These are phyloP conservation scores for Pseudochromis fuscus DNA, from an alignment of 2,797 vertebrate genomes.

Conservation along the genomic window DNA sequence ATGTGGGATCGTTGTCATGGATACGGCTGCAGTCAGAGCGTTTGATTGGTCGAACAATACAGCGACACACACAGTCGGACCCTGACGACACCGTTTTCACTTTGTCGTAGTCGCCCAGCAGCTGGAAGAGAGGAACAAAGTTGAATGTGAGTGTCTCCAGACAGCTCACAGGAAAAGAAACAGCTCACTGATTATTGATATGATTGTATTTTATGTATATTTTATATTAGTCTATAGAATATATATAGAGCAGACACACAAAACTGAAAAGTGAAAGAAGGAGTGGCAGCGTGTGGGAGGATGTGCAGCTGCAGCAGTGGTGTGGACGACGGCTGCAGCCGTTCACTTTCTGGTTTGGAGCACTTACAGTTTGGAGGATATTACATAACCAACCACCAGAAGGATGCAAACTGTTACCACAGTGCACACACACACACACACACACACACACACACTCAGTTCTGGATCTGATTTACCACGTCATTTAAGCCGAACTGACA, in stretches of 20 bases:
- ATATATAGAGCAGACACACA: not conserved
- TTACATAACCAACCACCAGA: conserved; percentile 68
- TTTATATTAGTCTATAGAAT: not conserved
- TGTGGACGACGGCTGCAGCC: conserved; percentile 31
- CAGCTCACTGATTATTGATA: not conserved
- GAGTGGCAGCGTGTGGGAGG: conserved; percentile 18
- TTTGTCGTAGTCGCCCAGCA: conserved; percentile 96
- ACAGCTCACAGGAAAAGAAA: not conserved
- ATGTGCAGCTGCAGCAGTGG: conserved; percentile 47
- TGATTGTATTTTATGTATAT: not conserved
- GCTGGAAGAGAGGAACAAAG: conserved; percentile 73
- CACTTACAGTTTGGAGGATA: conserved; percentile 41
- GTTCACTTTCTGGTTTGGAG: conserved; percentile 62
- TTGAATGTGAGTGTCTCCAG: not conserved
- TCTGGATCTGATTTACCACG: conserved; percentile 35
- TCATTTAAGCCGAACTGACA: conserved; percentile 34
- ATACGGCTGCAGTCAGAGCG: conserved; percentile 88
- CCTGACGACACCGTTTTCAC: conserved; percentile 94
- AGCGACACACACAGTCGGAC: conserved; percentile 92
- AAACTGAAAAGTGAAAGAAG: not conserved
- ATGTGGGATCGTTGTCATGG: conserved; percentile 75
- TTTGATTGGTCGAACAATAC: conserved; percentile 91
- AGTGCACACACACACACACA: conserved; percentile 7
- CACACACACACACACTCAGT: conserved; percentile 6
- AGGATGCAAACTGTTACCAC: conserved; percentile 48